Evolutionary conservation across 2,113 vertebrate genomes (phyloP), one percentile per base, ranked within the genome.

Genomic region (Dolichallabes microphthalmus): DNA sequence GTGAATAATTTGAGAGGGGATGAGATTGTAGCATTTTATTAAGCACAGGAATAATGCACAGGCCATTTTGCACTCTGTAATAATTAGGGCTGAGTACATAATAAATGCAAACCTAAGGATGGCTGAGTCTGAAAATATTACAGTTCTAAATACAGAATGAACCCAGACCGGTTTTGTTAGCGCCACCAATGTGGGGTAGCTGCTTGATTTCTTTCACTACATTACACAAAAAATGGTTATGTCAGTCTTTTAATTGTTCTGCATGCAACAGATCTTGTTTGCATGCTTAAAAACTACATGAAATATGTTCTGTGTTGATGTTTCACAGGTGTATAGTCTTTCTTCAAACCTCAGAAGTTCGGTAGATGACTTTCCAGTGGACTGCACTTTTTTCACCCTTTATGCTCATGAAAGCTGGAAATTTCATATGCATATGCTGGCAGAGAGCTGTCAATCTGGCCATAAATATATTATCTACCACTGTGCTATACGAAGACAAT

Each of bases 401-500:
- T 84, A 60, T 81, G 8, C 61, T 85, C 83, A 83, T 86, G 45
- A 86, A 69, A 84, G 61, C 85, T 86, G 87, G 85, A 88, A 60
- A 77, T 82, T 84, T 84, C 77, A 84, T 86, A 86, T 88, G 85
- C 85, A 88, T 86, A 84, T 80, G 57, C 27, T 86, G 87, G 55
- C 87, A 88, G 85, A 69, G 69, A 84, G 69, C 85, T 81, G 87
- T 86, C 69, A 81, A 81, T 82, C 63, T 83, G 85, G 84, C 84
- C 85, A 88, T 88, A 85, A 82, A 82, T 71, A 78, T 76, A 86
- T 35, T 80, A 84, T 80, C 85, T 81, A 84, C 85, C 87, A 86
- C 87, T 88, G 87, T 88, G 85, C 85, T 88, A 57, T 86, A 84
- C 73, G 61, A 86, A 83, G 76, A 88, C 30, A 80, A 88, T 58